Percentiles rank a stretch among this genome's conserved stretches.
phyloP scores from a whole-genome alignment of 1,140 invertebrate species.

The Pinna nobilis region DNA sequence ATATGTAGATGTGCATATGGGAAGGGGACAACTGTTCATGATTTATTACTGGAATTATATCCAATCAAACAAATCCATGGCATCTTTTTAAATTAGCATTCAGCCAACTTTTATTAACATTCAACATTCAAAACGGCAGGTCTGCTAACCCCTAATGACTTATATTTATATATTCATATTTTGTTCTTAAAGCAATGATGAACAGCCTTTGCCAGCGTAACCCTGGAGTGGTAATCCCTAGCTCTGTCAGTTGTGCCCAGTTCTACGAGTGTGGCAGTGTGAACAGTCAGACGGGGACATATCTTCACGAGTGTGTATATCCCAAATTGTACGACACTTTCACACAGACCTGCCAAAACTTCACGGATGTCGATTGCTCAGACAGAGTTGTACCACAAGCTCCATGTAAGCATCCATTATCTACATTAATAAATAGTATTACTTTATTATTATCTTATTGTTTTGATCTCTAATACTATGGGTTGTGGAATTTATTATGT shows the following conservation, averaged over 20 bases:
- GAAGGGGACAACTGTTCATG: too few relatives aligned
- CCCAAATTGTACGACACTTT: constrained; percentile 27
- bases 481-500: too few relatives aligned
- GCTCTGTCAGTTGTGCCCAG: constrained; percentile 34
- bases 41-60: constrained; percentile 1
- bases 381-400: constrained; percentile 28
- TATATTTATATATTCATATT: too few relatives aligned
- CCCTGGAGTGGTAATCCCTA: constrained; percentile 23
- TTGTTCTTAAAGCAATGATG: constrained; percentile 1
- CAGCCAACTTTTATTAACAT: too few relatives aligned
- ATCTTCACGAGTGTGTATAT: constrained; percentile 33
- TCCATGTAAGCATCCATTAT: constrained; percentile 25
- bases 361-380: constrained; percentile 19
- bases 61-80: too few relatives aligned
- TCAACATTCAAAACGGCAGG: too few relatives aligned
- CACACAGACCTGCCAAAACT: constrained; percentile 27
- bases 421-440: too few relatives aligned
- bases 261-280: constrained; percentile 32
- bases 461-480: too few relatives aligned
- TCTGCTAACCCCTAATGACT: too few relatives aligned
- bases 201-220: constrained; percentile 16
- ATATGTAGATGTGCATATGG: too few relatives aligned
- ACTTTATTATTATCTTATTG: too few relatives aligned
- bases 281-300: constrained; percentile 24
- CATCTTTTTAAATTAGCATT: too few relatives aligned